Percentiles rank a stretch among this genome's conserved stretches.
Evolutionary conservation across 2,888 invertebrate genomes (phyloP).

Genomic region (Cyclophora albipunctata): DNA sequence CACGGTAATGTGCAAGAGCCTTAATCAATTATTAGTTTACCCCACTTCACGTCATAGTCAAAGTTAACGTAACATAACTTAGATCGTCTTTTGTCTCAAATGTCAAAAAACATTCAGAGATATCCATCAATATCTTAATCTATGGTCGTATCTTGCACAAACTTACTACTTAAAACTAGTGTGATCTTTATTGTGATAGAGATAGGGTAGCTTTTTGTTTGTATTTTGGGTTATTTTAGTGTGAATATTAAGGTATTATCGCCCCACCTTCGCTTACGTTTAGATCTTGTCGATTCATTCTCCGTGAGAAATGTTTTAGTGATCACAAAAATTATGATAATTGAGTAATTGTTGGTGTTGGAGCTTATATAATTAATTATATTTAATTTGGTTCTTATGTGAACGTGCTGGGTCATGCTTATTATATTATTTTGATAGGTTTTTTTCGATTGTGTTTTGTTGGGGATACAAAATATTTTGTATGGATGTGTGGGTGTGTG

Average conservation of each 20-base stretch:
- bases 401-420: conserved; percentile 52
- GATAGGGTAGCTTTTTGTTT: conserved; percentile 23
- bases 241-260: conserved; percentile 65
- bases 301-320: conserved; percentile 67
- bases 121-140: too few relatives aligned
- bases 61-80: too few relatives aligned
- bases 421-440: conserved; percentile 18
- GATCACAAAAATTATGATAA: conserved; percentile 54
- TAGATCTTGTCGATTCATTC: conserved; percentile 57
- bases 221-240: conserved; percentile 11
- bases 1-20: too few relatives aligned
- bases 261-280: conserved; percentile 59
- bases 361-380: conserved; percentile 59
- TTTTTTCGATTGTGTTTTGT: conserved; percentile 15
- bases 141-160: conserved; percentile 24
- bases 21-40: too few relatives aligned
- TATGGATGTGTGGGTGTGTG: too few relatives aligned
- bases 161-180: conserved; percentile 13
- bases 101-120: too few relatives aligned
- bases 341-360: conserved; percentile 62
- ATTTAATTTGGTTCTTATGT: conserved; percentile 56
- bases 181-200: conserved; percentile 6
- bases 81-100: too few relatives aligned
- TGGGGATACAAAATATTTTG: not conserved
- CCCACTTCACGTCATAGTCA: too few relatives aligned